Conservation (phyloP, 2,797 vertebrate genomes). For the Ataeniobius toweri region DNA sequence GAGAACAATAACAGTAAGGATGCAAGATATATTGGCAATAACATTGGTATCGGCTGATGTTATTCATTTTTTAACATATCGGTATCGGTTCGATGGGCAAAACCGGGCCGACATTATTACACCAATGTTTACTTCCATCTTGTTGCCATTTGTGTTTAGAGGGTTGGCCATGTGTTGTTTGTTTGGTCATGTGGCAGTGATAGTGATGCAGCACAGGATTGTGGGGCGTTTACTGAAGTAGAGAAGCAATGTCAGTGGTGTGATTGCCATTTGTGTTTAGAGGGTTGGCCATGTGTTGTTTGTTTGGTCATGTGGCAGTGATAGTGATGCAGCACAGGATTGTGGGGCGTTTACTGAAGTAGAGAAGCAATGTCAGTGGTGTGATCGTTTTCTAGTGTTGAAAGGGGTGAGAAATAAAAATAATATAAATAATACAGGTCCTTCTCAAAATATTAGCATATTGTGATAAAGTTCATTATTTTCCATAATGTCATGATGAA, state of each 20-base stretch:
- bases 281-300: not conserved
- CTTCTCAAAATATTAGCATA: no score
- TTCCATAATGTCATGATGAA: no score
- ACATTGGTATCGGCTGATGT: not conserved
- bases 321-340: not conserved
- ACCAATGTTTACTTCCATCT: not conserved
- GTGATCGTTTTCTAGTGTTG: not conserved
- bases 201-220: not conserved
- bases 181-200: not conserved
- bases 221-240: not conserved
- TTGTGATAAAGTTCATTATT: no score
- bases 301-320: not conserved
- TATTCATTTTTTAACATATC: not conserved
- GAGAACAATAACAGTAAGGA: not conserved
- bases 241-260: not conserved
- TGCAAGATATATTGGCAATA: not conserved
- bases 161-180: not conserved
- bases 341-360: not conserved
- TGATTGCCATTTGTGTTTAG: no score
- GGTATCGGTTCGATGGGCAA: not conserved
- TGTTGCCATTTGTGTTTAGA: not conserved
- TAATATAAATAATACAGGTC: no score
- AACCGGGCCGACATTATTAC: not conserved
- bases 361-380: not conserved
- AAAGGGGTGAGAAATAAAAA: not conserved